Conservation (phyloP, 2,113 vertebrate species). For the Coptodon rendalli region DNA sequence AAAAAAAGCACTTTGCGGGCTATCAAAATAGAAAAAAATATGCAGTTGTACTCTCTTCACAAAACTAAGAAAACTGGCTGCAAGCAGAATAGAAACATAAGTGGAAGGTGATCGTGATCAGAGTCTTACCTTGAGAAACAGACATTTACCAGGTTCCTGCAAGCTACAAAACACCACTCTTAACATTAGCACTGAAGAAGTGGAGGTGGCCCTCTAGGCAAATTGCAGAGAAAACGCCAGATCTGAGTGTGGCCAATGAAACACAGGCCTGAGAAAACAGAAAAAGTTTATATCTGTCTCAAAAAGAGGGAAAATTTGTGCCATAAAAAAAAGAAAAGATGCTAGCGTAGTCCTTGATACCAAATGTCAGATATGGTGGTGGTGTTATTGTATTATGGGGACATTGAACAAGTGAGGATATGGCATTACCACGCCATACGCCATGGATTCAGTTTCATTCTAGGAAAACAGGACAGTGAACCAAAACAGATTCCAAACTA, state of each 20-base stretch:
- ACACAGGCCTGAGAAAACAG: neutral
- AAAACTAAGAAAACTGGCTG: neutral
- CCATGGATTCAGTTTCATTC: neutral
- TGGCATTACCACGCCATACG: rapidly evolving
- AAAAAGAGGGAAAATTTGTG: neutral
- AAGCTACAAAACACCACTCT: neutral
- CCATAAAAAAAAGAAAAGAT: neutral
- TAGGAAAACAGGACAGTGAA: neutral
- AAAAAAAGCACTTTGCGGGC: neutral
- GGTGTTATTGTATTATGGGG: neutral
- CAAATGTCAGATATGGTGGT: neutral
- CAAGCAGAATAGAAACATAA: neutral
- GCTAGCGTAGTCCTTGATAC: rapidly evolving
- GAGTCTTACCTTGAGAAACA: neutral
- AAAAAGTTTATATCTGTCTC: rapidly evolving
- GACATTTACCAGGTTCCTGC: neutral
- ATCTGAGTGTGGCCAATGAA: neutral
- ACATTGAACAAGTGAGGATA: neutral
- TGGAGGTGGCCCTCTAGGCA: neutral
- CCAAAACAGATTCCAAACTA: neutral
- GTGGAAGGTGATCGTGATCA: neutral
- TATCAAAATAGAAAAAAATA: neutral
- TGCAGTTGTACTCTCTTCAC: neutral
- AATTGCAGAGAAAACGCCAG: neutral
- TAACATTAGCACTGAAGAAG: neutral